These are phyloP conservation scores for Drosophila suzukii DNA, from an alignment of 1,140 invertebrate genomes.

Conservation along the genomic window DNA sequence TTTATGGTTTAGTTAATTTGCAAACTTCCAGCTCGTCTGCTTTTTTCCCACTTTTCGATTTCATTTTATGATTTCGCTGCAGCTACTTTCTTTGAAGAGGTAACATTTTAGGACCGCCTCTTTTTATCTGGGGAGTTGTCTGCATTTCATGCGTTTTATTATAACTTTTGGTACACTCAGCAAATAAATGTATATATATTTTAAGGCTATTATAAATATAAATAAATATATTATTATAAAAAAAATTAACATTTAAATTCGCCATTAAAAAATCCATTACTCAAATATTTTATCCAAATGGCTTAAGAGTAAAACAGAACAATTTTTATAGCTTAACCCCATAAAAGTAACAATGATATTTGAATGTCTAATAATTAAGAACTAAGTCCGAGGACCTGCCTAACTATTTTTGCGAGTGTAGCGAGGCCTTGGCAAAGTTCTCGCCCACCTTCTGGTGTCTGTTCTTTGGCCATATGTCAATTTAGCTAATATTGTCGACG, in stretches of 20 bases:
- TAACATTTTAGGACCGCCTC: not conserved
- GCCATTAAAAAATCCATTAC: too few relatives aligned
- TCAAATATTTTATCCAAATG: too few relatives aligned
- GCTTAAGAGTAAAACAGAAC: too few relatives aligned
- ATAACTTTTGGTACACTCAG: constrained; percentile 8
- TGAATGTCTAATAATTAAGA: too few relatives aligned
- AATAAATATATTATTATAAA: too few relatives aligned
- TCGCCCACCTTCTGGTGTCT: constrained; percentile 14
- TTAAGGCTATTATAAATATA: too few relatives aligned
- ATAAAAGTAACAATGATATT: too few relatives aligned
- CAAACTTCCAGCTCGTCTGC: constrained; percentile 19
- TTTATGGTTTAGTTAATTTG: constrained; percentile 57
- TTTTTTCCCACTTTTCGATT: not conserved
- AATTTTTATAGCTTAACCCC: too few relatives aligned
- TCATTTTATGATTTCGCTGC: not conserved
- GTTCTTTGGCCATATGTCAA: constrained; percentile 62
- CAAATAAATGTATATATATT: not conserved
- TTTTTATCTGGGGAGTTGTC: constrained; percentile 1
- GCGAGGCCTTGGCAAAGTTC: constrained; percentile 21
- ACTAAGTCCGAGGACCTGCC: too few relatives aligned
- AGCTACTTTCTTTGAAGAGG: not conserved
- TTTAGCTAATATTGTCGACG: constrained; percentile 72
- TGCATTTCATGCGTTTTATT: constrained; percentile 4
- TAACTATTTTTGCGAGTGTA: constrained; percentile 1
- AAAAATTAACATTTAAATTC: too few relatives aligned